These are phyloP conservation scores for Yponomeuta plumbellus DNA, from an alignment of 2,888 invertebrate genomes.

Conservation along the genomic window DNA sequence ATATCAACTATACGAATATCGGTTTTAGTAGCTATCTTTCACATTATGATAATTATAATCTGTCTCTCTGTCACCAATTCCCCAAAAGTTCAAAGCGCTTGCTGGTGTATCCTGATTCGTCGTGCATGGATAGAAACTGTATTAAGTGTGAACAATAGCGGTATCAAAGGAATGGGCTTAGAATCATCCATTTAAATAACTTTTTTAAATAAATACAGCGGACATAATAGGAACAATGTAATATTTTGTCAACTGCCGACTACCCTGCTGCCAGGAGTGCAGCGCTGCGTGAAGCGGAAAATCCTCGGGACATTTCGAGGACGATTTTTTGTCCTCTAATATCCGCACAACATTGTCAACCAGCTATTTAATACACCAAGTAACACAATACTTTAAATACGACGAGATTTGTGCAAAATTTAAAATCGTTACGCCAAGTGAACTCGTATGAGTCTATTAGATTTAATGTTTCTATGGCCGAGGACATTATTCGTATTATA, in stretches of 20 bases:
- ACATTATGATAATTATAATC: background rate
- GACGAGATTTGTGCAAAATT: conserved; percentile 76
- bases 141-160: conserved; percentile 51
- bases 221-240: conserved; percentile 75
- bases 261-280: conserved; percentile 64
- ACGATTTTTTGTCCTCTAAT: conserved; percentile 75
- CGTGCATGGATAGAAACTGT: conserved; percentile 3
- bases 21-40: background rate
- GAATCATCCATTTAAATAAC: conserved; percentile 76
- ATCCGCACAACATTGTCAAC: conserved; percentile 76
- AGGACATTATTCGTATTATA: conserved; percentile 20
- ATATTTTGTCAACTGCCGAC: conserved; percentile 76
- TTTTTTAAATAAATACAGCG: conserved; percentile 75
- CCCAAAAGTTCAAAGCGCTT: background rate
- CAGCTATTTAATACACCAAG: conserved; percentile 73
- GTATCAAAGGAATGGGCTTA: conserved; percentile 67
- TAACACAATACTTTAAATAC: conserved; percentile 75
- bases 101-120: background rate
- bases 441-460: conserved; percentile 61
- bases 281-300: conserved; percentile 74
- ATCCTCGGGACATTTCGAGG: conserved; percentile 74
- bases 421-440: conserved; percentile 69
- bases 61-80: background rate
- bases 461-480: conserved; percentile 47
- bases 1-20: no score